Percentiles rank a stretch among this genome's conserved stretches.
Conservation (phyloP, 2,113 vertebrate species). For the Elephantulus edwardii region DNA sequence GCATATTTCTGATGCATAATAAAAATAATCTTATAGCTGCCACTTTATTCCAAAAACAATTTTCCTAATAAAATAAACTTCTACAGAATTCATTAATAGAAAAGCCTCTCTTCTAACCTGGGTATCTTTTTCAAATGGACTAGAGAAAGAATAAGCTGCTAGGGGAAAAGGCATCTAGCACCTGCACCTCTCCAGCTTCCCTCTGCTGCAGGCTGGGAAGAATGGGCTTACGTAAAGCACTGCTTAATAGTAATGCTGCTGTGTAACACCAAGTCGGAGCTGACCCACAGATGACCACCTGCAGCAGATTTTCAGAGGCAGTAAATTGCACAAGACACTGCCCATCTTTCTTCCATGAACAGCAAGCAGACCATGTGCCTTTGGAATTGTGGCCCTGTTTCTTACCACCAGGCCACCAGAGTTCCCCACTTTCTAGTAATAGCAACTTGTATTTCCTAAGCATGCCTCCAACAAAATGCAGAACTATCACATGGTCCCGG, state of each 20-base stretch:
- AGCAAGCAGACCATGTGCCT: no score
- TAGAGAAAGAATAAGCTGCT: neutral
- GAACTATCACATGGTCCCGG: neutral
- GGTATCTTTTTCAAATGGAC: neutral
- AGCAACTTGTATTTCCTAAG: neutral
- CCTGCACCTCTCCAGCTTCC: neutral
- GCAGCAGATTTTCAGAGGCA: no score
- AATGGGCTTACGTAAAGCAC: neutral
- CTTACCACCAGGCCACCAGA: no score
- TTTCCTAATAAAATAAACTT: constrained; percentile 35
- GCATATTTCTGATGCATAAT: neutral
- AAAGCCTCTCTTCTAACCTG: neutral
- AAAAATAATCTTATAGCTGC: constrained; percentile 49
- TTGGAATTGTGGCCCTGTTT: no score
- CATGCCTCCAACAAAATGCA: neutral
- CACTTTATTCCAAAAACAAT: constrained; percentile 33
- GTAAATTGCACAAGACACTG: no score
- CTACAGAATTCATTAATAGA: constrained; percentile 33
- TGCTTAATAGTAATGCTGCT: neutral
- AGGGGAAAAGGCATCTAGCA: neutral
- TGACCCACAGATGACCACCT: no score
- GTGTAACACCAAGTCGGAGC: no score
- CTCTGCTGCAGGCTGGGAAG: neutral
- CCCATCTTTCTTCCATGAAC: no score
- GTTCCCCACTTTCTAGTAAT: no score